Base-by-base conservation (phyloP, 1,140 invertebrate species). In the Hirudo medicinalis region DNA sequence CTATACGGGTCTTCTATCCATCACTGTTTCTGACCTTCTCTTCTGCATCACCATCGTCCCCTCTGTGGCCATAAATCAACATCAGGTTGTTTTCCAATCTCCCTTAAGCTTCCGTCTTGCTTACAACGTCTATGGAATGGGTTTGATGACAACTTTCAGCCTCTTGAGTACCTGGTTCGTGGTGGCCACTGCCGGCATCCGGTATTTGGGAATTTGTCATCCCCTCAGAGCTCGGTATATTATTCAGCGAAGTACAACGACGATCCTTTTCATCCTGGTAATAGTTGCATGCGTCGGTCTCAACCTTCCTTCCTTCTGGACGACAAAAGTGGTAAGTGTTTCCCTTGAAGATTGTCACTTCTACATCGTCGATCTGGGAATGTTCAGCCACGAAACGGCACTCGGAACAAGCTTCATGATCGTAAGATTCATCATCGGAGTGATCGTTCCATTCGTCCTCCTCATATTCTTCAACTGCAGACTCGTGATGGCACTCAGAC, bases 241-340 rank as follows among this genome's bases (percentile, higher is more conserved):
- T 19, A 53, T 70, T 27, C 43, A 49, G 0, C n/a, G 53, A 20
- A 36, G 53, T 9, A 53, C 22, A 11, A 70, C n/a, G 6, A 49
- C 53, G 0, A 70, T 49, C 6, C 36, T 70, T 8, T 49, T 70
- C 22, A 25, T 49, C 19, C 15, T 54, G 36, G 69, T 70, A 19
- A 49, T 29, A 43, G 32, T 43, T 36, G n/a, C 25, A 36, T 36
- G 69, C 49, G 6, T n/a, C 69, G 13, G 40, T 49, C 32, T 70
- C 69, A 70, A 70, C 69, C 29, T 22, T 54, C 69, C 69, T 19
- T 70, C 69, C 0, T 70, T 70, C 69, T 68, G 67, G 67, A 68
- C 29, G 32, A 36, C 40, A 2, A 68, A 15, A n/a, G 29, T 68
- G 29, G 29, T 27, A 11, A 40, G 27, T 11, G 29, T 68, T 27